Conservation (phyloP, 2,888 invertebrate species). For the Ennomos fuscantarius region DNA sequence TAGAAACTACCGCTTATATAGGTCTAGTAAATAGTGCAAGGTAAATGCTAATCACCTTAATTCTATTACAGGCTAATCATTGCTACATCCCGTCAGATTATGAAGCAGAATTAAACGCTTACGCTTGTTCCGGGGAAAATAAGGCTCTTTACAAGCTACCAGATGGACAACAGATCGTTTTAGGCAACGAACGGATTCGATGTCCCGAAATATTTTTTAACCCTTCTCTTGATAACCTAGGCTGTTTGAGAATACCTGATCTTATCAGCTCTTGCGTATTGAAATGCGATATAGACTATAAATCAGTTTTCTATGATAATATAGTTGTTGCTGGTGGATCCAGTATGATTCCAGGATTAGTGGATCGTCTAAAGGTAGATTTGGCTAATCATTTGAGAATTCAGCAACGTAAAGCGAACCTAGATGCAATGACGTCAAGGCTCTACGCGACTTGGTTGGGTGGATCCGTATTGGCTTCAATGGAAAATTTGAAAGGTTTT, state of each 20-base stretch:
- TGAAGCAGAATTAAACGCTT: constrained; percentile 44
- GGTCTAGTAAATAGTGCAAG: constrained; percentile 26
- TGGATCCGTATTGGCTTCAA: constrained; percentile 96
- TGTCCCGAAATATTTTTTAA: constrained; percentile 94
- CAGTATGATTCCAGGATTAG: constrained; percentile 95
- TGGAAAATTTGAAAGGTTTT: constrained; percentile 96
- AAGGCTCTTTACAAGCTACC: constrained; percentile 92
- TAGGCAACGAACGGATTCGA: constrained; percentile 92
- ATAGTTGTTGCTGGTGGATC: constrained; percentile 94
- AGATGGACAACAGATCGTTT: constrained; percentile 91
- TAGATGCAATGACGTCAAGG: constrained; percentile 93
- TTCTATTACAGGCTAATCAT: constrained; percentile 54
- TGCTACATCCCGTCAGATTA: constrained; percentile 64
- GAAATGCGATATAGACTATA: constrained; percentile 90
- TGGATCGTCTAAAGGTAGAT: constrained; percentile 96
- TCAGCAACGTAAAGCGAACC: constrained; percentile 88
- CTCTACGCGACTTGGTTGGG: constrained; percentile 98
- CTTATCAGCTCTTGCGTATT: constrained; percentile 84
- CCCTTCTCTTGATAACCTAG: constrained; percentile 91
- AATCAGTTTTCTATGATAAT: constrained; percentile 93
- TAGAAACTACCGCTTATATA: too few species aligned
- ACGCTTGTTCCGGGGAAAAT: constrained; percentile 89
- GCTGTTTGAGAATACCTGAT: constrained; percentile 90
- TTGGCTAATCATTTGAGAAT: constrained; percentile 82
- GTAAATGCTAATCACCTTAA: constrained; percentile 77